Percentiles rank a stretch among this genome's conserved stretches.
Evolutionary conservation across 2,113 vertebrate species (phyloP).

Genomic region (Seriola dumerili): DNA sequence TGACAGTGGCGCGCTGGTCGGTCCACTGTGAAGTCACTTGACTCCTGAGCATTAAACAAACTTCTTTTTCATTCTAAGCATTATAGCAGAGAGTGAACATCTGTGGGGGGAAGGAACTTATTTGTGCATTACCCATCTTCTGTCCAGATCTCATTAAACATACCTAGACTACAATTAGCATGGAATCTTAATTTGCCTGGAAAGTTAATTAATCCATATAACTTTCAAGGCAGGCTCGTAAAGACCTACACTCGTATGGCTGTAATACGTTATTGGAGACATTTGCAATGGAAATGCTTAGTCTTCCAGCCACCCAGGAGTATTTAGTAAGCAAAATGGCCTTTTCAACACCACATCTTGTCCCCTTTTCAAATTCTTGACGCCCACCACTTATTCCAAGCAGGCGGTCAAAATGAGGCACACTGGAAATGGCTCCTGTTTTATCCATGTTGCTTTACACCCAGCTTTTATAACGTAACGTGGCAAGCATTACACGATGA

Average conservation of each 20-base stretch:
- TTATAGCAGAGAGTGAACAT: conserved; percentile 16
- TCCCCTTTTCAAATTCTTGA: conserved; percentile 67
- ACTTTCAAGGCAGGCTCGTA: conserved; percentile 73
- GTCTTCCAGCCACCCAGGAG: conserved; percentile 77
- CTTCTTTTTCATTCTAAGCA: conserved; percentile 16
- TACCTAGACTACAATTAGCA: conserved; percentile 73
- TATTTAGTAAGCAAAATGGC: conserved; percentile 77
- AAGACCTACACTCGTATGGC: conserved; percentile 63
- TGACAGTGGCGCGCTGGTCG: conserved; percentile 42
- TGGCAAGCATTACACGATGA: conserved; percentile 86
- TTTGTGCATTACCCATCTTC: conserved; percentile 67
- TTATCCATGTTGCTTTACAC: conserved; percentile 81
- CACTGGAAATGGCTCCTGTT: conserved; percentile 78
- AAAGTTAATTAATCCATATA: conserved; percentile 81
- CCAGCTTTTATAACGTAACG: conserved; percentile 84
- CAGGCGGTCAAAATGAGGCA: conserved; percentile 73
- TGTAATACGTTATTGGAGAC: conserved; percentile 66
- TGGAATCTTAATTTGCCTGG: conserved; percentile 77
- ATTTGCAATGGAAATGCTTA: conserved; percentile 79
- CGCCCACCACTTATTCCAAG: conserved; percentile 75
- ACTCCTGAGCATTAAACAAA: conserved; percentile 45
- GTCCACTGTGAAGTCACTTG: conserved; percentile 18
- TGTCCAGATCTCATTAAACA: conserved; percentile 66
- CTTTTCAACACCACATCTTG: conserved; percentile 70
- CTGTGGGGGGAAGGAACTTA: conserved; percentile 33